A percentile compares a stretch with the other conserved stretches of the same genome.
These are phyloP conservation scores for Esperia sulphurella DNA, from an alignment of 2,888 invertebrate species.

Conservation along the genomic window DNA sequence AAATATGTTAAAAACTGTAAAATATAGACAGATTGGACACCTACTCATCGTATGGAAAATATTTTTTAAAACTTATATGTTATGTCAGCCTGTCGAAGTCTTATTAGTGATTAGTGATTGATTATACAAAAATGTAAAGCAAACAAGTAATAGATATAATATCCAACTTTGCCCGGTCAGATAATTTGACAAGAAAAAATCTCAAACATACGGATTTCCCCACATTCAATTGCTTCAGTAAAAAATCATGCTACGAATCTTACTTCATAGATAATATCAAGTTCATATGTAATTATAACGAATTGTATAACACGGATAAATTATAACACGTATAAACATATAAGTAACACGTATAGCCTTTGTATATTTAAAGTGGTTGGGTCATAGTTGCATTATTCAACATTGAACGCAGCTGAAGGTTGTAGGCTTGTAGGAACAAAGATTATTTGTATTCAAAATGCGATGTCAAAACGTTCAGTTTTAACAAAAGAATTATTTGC, in stretches of 20 bases:
- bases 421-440: constrained; percentile 21
- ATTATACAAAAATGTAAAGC: too few species aligned
- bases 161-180: neutral
- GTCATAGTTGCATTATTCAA: constrained; percentile 31
- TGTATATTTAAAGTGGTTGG: constrained; percentile 18
- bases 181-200: neutral
- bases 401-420: constrained; percentile 23
- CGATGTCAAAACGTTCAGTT: neutral
- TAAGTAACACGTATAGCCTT: constrained; percentile 4
- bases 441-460: constrained; percentile 27
- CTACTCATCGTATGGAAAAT: too few species aligned
- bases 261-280: neutral
- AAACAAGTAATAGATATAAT: too few species aligned
- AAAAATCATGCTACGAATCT: neutral
- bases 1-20: too few species aligned
- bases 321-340: constrained; percentile 8
- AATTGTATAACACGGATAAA: constrained; percentile 9
- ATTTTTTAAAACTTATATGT: too few species aligned
- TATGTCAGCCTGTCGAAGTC: too few species aligned
- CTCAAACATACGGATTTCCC: neutral
- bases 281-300: constrained; percentile 1
- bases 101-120: too few species aligned
- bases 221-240: neutral
- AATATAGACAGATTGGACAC: too few species aligned
- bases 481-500: neutral